These are phyloP conservation scores for Nemotelus nigrinus DNA, from an alignment of 2,888 invertebrate genomes.

Conservation along the genomic window DNA sequence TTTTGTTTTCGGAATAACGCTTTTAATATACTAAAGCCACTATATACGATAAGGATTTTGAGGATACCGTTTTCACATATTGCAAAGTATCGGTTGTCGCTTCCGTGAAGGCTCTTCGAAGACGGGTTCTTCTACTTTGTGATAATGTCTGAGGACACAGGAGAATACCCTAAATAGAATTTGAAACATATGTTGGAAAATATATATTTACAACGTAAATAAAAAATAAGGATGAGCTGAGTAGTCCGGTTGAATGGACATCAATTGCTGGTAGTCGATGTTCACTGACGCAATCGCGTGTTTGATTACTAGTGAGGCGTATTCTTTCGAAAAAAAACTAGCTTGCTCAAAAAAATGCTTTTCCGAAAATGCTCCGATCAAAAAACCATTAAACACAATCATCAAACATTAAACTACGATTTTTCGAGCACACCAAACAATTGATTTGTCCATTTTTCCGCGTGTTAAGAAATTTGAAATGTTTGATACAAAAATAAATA, in stretches of 20 bases:
- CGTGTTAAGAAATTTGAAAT: too few species aligned
- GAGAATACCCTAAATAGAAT: constrained; percentile 76
- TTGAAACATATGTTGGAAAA: constrained; percentile 45
- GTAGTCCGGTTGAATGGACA: constrained; percentile 44
- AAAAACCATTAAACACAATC: too few species aligned
- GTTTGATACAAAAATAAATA: neutral
- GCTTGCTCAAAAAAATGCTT: too few species aligned
- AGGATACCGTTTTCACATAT: constrained; percentile 86
- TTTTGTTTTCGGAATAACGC: constrained; percentile 21
- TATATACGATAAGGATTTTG: constrained; percentile 39
- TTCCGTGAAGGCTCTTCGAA: constrained; percentile 89
- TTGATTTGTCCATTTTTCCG: too few species aligned
- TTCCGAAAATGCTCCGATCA: too few species aligned
- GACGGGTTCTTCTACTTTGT: constrained; percentile 84
- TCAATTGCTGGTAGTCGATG: constrained; percentile 48
- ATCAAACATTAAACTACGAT: too few species aligned
- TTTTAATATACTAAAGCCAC: constrained; percentile 38
- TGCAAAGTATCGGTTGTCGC: constrained; percentile 87
- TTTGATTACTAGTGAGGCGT: too few species aligned
- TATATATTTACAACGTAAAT: constrained; percentile 46
- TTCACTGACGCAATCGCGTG: too few species aligned
- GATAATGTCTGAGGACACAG: constrained; percentile 91
- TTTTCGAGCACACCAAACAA: too few species aligned
- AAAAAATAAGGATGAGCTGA: constrained; percentile 46
- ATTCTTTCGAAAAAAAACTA: too few species aligned